Evolutionary conservation across 2,888 invertebrate genomes (phyloP).

Genomic region (Hedya salicella): DNA sequence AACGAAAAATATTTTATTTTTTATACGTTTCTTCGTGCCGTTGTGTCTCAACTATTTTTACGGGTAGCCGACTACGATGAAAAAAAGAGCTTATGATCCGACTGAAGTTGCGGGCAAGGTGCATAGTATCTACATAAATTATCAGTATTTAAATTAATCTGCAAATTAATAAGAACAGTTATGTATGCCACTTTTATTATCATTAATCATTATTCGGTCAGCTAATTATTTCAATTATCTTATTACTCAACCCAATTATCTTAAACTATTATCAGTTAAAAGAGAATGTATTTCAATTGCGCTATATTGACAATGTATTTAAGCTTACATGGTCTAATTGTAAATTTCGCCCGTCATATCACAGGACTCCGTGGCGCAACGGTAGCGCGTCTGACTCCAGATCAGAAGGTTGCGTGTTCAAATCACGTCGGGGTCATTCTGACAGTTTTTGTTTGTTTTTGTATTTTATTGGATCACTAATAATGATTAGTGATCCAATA

Average conservation of each 20-base stretch:
- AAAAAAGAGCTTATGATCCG: no score
- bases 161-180: not conserved
- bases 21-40: no score
- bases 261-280: slow-evolving; percentile 7
- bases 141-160: no score
- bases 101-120: no score
- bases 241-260: not conserved
- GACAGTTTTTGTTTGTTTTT: slow-evolving; percentile 27
- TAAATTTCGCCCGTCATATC: slow-evolving; percentile 50
- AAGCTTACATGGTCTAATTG: slow-evolving; percentile 28
- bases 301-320: slow-evolving; percentile 11
- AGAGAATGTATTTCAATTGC: not conserved
- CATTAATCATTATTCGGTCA: not conserved
- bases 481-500: no score
- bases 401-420: slow-evolving; percentile 45
- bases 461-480: not conserved
- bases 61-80: no score
- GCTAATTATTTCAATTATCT: slow-evolving; percentile 1
- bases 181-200: no score
- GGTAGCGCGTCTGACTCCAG: slow-evolving; percentile 89
- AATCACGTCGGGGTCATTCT: slow-evolving; percentile 71
- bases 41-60: no score
- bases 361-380: slow-evolving; percentile 71
- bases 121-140: no score
- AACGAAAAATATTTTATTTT: no score